A percentile compares a stretch with the other conserved stretches of the same genome.
phyloP scores from a whole-genome alignment of 2,888 invertebrate genomes.

The Monoplex corrugatus region DNA sequence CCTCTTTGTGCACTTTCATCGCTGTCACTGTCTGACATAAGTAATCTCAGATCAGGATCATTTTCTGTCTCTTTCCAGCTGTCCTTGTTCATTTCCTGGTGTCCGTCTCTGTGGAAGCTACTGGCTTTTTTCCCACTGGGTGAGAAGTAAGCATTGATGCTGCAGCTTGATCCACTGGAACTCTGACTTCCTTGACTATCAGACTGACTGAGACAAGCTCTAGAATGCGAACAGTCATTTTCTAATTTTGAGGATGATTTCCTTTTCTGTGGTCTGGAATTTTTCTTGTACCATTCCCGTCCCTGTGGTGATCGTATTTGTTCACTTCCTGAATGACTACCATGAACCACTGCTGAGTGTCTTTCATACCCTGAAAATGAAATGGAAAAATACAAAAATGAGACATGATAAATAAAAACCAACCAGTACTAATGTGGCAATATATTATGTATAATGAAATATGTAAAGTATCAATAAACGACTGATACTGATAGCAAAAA shows the following conservation, averaged over 20 bases:
- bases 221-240: neutral
- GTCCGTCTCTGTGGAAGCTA: neutral
- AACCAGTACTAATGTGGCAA: too few relatives aligned
- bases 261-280: neutral
- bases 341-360: too few relatives aligned
- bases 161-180: neutral
- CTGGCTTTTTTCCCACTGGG: neutral
- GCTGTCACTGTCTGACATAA: slow-evolving; percentile 32
- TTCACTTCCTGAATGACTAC: neutral
- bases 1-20: neutral
- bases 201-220: neutral
- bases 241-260: neutral
- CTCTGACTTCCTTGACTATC: slow-evolving; percentile 27
- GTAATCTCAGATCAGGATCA: slow-evolving; percentile 10
- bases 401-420: too few relatives aligned
- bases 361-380: neutral
- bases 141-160: slow-evolving; percentile 33
- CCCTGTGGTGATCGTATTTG: neutral
- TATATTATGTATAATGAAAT: too few relatives aligned
- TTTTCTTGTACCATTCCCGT: too few relatives aligned
- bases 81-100: neutral
- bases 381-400: neutral
- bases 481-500: too few relatives aligned
- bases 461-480: too few relatives aligned
- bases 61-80: neutral